These are phyloP conservation scores for Microctonus hyperodae DNA, from an alignment of 2,888 invertebrate genomes.

Conservation along the genomic window DNA sequence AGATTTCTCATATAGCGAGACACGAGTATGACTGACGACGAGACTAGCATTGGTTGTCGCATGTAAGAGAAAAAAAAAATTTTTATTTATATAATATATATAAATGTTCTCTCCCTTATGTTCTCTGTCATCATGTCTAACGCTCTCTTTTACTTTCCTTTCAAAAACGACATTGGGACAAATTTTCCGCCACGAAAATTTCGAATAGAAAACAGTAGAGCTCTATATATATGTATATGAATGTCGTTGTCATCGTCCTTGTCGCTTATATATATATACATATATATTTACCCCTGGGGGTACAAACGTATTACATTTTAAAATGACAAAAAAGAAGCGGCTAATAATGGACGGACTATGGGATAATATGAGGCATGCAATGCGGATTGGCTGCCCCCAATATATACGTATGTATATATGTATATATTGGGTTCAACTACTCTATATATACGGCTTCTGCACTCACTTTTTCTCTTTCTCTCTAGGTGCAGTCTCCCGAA, in stretches of 20 bases:
- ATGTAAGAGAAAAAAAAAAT: neutral
- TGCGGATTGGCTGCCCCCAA: slow-evolving; percentile 42
- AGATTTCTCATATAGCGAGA: slow-evolving; percentile 4
- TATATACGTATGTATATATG: too few species aligned
- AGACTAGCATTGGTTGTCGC: neutral
- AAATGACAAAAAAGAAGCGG: slow-evolving; percentile 56
- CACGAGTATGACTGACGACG: neutral
- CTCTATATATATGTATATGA: slow-evolving; percentile 20
- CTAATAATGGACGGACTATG: slow-evolving; percentile 57
- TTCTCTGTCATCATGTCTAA: slow-evolving; percentile 20
- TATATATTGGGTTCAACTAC: slow-evolving; percentile 27
- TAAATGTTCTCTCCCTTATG: neutral
- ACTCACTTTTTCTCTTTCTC: slow-evolving; percentile 13
- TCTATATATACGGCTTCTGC: slow-evolving; percentile 22
- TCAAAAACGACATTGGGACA: slow-evolving; percentile 54
- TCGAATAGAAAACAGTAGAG: slow-evolving; percentile 55
- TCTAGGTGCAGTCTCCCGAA: slow-evolving; percentile 54
- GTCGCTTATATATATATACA: slow-evolving; percentile 28
- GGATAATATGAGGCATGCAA: slow-evolving; percentile 48
- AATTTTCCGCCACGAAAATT: slow-evolving; percentile 62
- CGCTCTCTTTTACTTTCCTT: slow-evolving; percentile 23
- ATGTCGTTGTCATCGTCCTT: slow-evolving; percentile 24
- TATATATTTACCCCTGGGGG: slow-evolving; percentile 44
- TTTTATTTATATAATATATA: slow-evolving; percentile 3
- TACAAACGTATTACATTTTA: slow-evolving; percentile 59